phyloP scores from a whole-genome alignment of 2,797 vertebrate genomes.

The Cottoperca gobio region DNA sequence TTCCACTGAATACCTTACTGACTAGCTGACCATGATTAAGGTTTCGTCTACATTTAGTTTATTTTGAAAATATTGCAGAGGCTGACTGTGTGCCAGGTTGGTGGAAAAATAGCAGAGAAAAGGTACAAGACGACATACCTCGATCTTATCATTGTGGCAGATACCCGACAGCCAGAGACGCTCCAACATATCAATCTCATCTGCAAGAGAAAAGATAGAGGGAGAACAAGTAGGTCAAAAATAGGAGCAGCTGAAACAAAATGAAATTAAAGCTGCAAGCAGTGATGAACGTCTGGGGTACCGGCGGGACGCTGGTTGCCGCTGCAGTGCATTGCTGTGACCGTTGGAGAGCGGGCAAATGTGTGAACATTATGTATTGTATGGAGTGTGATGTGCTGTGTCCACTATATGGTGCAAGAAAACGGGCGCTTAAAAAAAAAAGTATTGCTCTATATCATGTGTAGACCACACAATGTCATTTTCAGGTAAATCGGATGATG shows the following conservation, averaged over 20 bases:
- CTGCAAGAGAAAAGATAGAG: slow-evolving; percentile 62
- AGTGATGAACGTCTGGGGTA: too few relatives aligned
- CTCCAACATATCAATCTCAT: slow-evolving; percentile 88
- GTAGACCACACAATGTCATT: too few relatives aligned
- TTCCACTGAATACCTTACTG: background rate
- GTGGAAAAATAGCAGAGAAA: background rate
- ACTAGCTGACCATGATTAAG: background rate
- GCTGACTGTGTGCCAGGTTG: background rate
- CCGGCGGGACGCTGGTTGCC: too few relatives aligned
- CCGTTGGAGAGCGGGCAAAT: too few relatives aligned
- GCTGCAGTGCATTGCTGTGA: too few relatives aligned
- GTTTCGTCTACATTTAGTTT: background rate
- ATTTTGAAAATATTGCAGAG: background rate
- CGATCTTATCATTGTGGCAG: slow-evolving; percentile 88
- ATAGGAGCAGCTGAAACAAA: background rate
- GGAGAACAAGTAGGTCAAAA: slow-evolving; percentile 21
- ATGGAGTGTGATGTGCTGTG: too few relatives aligned
- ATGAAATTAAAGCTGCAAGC: too few relatives aligned
- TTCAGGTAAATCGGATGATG: too few relatives aligned
- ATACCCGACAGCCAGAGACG: slow-evolving; percentile 88
- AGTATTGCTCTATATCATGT: too few relatives aligned
- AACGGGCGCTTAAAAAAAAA: too few relatives aligned
- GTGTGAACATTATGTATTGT: too few relatives aligned
- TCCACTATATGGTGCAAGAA: too few relatives aligned
- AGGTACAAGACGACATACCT: slow-evolving; percentile 68